Evolutionary conservation across 2,113 vertebrate species (phyloP).

Genomic region (Ctenomys sociabilis): DNA sequence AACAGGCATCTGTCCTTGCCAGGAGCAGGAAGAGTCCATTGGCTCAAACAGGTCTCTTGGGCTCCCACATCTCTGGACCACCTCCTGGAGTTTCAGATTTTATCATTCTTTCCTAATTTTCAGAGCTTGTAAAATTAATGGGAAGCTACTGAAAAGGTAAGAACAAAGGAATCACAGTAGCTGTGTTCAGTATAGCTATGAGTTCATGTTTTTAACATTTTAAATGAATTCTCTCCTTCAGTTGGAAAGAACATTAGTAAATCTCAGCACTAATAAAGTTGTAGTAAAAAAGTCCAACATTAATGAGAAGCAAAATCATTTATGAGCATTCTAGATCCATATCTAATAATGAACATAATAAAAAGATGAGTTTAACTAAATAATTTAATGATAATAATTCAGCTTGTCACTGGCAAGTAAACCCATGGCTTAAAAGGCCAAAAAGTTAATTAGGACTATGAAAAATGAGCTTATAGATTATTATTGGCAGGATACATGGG

Average conservation of each 20-base stretch:
- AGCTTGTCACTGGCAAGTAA: slow-evolving; percentile 16
- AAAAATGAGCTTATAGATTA: neutral
- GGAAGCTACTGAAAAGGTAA: slow-evolving; percentile 38
- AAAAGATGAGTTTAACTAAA: slow-evolving; percentile 34
- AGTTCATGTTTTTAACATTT: slow-evolving; percentile 7
- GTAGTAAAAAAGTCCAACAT: neutral
- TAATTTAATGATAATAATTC: slow-evolving; percentile 51
- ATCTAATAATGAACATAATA: slow-evolving; percentile 19
- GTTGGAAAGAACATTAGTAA: slow-evolving; percentile 44
- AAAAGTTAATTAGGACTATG: slow-evolving; percentile 48
- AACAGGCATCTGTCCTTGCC: neutral
- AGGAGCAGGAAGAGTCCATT: neutral
- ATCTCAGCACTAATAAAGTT: slow-evolving; percentile 6
- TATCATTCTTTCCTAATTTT: slow-evolving; percentile 54
- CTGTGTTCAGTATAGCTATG: neutral
- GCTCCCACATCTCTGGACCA: slow-evolving; percentile 35
- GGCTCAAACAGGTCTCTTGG: neutral
- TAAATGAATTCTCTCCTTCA: slow-evolving; percentile 12
- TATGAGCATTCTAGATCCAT: neutral
- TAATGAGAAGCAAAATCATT: slow-evolving; percentile 49
- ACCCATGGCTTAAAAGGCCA: slow-evolving; percentile 24
- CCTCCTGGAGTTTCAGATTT: slow-evolving; percentile 52
- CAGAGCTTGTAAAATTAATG: slow-evolving; percentile 55
- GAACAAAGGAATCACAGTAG: neutral
- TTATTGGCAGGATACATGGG: neutral